These are phyloP conservation scores for Paramormyrops hopkinsi DNA, from an alignment of 2,797 vertebrate species.

Conservation along the genomic window DNA sequence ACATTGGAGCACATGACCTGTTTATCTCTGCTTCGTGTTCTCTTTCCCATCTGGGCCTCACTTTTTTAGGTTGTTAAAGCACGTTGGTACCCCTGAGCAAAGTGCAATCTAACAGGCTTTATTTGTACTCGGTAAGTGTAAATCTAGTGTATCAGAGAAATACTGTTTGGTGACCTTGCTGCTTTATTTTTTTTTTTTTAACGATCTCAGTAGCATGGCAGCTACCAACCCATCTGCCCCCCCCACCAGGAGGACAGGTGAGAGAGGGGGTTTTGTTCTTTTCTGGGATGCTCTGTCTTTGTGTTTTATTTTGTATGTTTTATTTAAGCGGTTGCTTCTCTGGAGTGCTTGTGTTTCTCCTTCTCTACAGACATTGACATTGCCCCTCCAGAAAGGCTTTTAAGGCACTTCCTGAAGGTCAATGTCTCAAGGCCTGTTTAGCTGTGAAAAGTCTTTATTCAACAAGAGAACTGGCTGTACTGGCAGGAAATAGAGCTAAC, in stretches of 20 bases:
- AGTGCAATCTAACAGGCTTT: neutral
- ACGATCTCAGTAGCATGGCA: neutral
- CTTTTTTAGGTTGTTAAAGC: neutral
- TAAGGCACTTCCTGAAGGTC: slow-evolving; percentile 6
- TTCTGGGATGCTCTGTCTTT: neutral
- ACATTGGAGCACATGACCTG: neutral
- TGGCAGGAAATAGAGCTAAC: neutral
- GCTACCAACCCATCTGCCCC: neutral
- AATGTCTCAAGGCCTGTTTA: neutral
- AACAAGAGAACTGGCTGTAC: neutral
- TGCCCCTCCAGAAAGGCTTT: neutral
- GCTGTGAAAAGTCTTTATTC: neutral
- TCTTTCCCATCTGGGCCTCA: neutral
- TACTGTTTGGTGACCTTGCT: neutral
- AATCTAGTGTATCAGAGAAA: neutral
- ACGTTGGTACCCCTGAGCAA: neutral
- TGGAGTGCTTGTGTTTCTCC: neutral
- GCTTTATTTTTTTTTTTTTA: neutral
- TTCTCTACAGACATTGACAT: neutral
- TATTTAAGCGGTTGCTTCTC: neutral
- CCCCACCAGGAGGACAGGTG: neutral
- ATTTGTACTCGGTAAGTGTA: neutral
- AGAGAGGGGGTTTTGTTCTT: neutral
- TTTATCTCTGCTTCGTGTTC: neutral
- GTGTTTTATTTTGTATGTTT: slow-evolving; percentile 1